A percentile compares a stretch with the other conserved stretches of the same genome.
Conservation (phyloP, 1,140 invertebrate genomes). For the Campoletis sonorensis region DNA sequence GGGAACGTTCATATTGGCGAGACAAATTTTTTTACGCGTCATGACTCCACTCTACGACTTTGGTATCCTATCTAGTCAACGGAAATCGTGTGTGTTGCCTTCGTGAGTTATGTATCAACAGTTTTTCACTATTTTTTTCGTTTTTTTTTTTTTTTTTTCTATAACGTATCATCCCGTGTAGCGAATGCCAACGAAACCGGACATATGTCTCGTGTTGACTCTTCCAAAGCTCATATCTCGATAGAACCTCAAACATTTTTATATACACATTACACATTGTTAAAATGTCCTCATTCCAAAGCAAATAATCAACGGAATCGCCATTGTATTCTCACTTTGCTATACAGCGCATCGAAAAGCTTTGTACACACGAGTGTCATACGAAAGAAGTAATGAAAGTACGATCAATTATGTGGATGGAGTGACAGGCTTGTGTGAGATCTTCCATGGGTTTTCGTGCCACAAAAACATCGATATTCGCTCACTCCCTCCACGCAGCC, state of each 20-base stretch:
- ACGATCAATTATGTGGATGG: conserved; percentile 4
- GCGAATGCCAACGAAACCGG: not conserved
- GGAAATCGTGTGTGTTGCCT: not conserved
- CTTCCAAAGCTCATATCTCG: no score
- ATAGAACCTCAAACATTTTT: no score
- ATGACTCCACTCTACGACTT: conserved; percentile 15
- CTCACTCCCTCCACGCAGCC: not conserved
- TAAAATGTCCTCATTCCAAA: not conserved
- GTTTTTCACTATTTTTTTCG: no score
- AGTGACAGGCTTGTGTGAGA: not conserved
- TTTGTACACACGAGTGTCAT: not conserved
- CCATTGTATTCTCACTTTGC: not conserved
- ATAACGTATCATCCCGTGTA: not conserved
- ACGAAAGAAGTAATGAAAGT: conserved; percentile 1
- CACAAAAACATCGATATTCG: conserved; percentile 45
- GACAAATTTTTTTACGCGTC: conserved; percentile 29
- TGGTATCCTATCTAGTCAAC: not conserved
- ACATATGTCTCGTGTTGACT: no score
- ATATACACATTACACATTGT: no score
- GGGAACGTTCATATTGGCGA: no score
- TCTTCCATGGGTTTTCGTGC: conserved; percentile 21
- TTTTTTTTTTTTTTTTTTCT: not conserved
- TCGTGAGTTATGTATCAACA: not conserved
- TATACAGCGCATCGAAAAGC: not conserved
- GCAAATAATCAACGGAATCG: not conserved